Evolutionary conservation across 1,140 invertebrate species (phyloP).

Genomic region (Conus betulinus): DNA sequence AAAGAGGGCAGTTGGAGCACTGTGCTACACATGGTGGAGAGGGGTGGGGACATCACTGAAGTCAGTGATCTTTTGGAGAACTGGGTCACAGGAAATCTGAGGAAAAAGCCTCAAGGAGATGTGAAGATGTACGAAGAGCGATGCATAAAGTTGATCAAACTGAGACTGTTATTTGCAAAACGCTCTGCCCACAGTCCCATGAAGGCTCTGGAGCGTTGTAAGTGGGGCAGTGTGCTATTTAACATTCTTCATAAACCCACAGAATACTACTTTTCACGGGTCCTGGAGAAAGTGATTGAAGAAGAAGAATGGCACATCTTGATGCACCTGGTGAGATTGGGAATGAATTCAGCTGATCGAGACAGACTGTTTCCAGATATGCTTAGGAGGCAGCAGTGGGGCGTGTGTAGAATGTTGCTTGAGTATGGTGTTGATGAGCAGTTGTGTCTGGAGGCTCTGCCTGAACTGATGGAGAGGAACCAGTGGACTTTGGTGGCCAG

Average conservation of each 20-base stretch:
- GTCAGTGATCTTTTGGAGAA: constrained; percentile 4
- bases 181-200: neutral
- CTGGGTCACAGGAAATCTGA: neutral
- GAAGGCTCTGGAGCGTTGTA: neutral
- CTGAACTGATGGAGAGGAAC: neutral
- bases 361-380: neutral
- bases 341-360: neutral
- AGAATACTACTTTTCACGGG: neutral
- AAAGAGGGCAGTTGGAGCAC: neutral
- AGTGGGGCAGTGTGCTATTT: neutral
- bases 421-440: neutral
- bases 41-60: neutral
- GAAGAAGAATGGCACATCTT: neutral
- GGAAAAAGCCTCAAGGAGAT: neutral
- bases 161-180: neutral
- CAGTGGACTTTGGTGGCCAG: neutral
- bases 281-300: neutral
- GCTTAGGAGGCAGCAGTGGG: neutral
- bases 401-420: neutral
- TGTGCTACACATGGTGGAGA: neutral
- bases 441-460: neutral
- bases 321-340: neutral
- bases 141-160: neutral
- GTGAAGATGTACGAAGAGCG: no score
- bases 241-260: neutral